phyloP scores from a whole-genome alignment of 1,140 invertebrate genomes.

The Tetragnatha versicolor region DNA sequence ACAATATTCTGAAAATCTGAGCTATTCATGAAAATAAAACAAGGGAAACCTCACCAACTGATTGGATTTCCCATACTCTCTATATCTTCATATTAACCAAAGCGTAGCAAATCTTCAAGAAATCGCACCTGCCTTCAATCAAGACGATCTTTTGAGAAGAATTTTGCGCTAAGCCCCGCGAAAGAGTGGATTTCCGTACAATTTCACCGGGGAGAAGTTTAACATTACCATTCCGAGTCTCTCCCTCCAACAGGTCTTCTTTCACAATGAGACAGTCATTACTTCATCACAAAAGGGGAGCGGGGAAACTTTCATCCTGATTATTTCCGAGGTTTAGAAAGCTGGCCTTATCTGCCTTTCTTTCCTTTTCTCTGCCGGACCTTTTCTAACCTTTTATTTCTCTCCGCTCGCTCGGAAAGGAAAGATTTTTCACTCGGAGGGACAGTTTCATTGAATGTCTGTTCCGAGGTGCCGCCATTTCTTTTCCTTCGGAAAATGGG shows the following conservation, averaged over 20 bases:
- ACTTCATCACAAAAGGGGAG: constrained; percentile 23
- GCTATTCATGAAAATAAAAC: too few relatives aligned
- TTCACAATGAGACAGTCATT: constrained; percentile 32
- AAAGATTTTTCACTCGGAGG: constrained; percentile 29
- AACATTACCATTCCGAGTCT: not conserved
- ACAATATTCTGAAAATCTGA: too few relatives aligned
- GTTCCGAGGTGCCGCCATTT: not conserved
- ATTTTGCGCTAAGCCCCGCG: not conserved
- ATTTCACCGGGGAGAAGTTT: not conserved
- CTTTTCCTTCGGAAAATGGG: not conserved
- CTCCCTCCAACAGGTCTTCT: constrained; percentile 13
- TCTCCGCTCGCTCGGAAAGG: not conserved
- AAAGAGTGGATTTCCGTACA: not conserved
- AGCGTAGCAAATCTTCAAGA: too few relatives aligned
- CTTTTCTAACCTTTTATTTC: constrained; percentile 26
- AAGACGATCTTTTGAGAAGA: not conserved
- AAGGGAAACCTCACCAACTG: too few relatives aligned
- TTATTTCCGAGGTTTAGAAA: constrained; percentile 35
- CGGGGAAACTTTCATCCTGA: constrained; percentile 44
- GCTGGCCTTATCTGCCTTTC: constrained; percentile 24
- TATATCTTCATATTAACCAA: too few relatives aligned
- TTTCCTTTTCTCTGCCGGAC: not conserved
- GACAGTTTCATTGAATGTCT: not conserved
- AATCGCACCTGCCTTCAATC: not conserved
- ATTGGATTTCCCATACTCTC: too few relatives aligned